Conservation (phyloP, 2,888 invertebrate species). For the Drosophila borborema region DNA sequence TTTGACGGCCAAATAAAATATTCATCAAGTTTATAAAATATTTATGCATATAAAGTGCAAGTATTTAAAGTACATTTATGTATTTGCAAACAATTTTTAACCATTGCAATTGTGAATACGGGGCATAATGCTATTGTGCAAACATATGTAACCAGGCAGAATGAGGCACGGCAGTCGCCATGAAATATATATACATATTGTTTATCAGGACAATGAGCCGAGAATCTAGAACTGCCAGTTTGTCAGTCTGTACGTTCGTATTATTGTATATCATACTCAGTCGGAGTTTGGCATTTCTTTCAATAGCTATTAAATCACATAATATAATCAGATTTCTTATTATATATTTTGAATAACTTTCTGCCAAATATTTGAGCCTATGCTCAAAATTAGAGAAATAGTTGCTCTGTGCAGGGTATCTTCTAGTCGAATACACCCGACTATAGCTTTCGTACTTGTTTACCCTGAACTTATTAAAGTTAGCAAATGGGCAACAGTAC, state of each 20-base stretch:
- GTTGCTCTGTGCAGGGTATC: background rate
- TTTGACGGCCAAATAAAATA: conserved; percentile 49
- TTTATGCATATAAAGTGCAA: conserved; percentile 37
- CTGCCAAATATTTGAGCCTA: too few species aligned
- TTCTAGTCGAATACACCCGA: background rate
- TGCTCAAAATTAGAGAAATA: too few species aligned
- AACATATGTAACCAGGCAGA: background rate
- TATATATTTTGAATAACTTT: too few species aligned
- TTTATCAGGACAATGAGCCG: background rate
- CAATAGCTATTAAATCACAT: too few species aligned
- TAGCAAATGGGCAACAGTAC: background rate
- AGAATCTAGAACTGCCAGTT: background rate
- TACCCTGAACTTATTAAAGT: background rate
- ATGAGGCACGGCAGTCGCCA: background rate
- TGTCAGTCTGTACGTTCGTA: background rate
- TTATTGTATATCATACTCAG: too few species aligned
- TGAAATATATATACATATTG: background rate
- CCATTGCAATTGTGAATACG: background rate
- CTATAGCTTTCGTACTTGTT: background rate
- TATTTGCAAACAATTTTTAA: background rate
- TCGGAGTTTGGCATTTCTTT: too few species aligned
- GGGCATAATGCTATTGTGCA: background rate
- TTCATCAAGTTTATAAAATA: conserved; percentile 54
- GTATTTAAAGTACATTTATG: conserved; percentile 32
- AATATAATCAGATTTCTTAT: too few species aligned